These are phyloP conservation scores for Philonicus albiceps DNA, from an alignment of 2,888 invertebrate species.

Conservation along the genomic window DNA sequence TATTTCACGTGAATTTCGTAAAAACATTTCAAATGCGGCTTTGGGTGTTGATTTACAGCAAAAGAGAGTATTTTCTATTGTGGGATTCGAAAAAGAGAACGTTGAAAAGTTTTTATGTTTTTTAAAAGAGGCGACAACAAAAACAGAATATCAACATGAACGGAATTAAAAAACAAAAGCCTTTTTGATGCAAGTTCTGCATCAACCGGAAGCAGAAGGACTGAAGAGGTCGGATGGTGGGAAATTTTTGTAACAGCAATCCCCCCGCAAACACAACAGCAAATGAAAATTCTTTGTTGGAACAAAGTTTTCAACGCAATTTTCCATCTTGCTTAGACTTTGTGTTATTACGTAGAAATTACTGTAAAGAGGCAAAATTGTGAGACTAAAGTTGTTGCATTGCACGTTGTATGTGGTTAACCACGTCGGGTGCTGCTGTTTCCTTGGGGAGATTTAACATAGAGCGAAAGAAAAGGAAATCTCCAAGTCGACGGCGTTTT, in stretches of 20 bases:
- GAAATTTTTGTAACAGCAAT: background rate
- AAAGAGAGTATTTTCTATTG: background rate
- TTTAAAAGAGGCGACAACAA: background rate
- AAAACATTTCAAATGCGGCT: background rate
- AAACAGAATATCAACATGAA: background rate
- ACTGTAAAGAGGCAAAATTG: conserved; percentile 11
- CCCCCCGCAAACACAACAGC: background rate
- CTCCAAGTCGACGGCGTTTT: background rate
- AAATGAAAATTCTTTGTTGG: conserved; percentile 4
- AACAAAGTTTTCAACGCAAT: conserved; percentile 11
- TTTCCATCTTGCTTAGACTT: background rate
- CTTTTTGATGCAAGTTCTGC: background rate
- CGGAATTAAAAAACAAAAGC: background rate
- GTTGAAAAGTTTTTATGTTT: background rate
- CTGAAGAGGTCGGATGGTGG: background rate
- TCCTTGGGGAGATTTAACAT: background rate
- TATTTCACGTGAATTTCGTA: background rate
- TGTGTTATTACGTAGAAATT: conserved; percentile 10
- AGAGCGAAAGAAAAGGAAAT: background rate
- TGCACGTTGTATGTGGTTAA: background rate
- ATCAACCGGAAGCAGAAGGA: background rate
- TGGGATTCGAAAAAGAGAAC: background rate
- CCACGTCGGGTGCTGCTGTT: background rate
- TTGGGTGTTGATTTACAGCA: background rate
- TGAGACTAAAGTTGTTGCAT: background rate